Base-by-base conservation (phyloP, 1,140 invertebrate species). In the Nymphalis io region DNA sequence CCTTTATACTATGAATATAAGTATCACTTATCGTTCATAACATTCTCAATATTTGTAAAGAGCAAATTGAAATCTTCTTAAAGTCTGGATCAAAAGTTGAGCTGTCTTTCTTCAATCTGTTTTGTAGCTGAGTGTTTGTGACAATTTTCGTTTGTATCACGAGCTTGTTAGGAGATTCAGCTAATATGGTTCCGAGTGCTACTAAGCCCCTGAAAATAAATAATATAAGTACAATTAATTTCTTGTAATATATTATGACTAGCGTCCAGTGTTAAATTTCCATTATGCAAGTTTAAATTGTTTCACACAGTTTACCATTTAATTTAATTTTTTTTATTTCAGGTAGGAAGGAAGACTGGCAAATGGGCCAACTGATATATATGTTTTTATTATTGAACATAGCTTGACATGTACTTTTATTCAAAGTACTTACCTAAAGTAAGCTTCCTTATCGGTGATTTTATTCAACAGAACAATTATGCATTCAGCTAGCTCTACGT, bases 141-240 rank as follows among this genome's bases (percentile, higher is more conserved):
- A 88, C 81, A n/a, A 92, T 80, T 70, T 85, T 88, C 1, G 82
- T 84, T 74, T 86, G 86, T 48, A 92, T 80, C 15, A 80, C 70
- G 10, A 89, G 57, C 74, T 86, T 90, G 72, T 82, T 86, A 0
- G 91, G 88, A 39, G 91, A 82, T 74, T 91, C 87, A 1, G 82
- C 84, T 64, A 92, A 69, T 12, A 92, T 58, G 6, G 91, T 92
- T 6, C 91, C 91, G 44, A 92, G 76, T 0, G 87, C 91, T 11
- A 92, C 88, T 13, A 92, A 60, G 6, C 81, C 87, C 74, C 88
- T 90, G 83, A 40, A 75, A 78, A 12, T 27, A 23, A 55, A n/a
- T 33, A 53, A 3, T 46, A 16, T n/a, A n/a, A 48, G 6, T 33
- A 4, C 6, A 8, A 8, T 8, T 33, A 1, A 33, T 33, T 6